These are phyloP conservation scores for Lutraria rhynchaena DNA, from an alignment of 1,140 invertebrate species.

Conservation along the genomic window DNA sequence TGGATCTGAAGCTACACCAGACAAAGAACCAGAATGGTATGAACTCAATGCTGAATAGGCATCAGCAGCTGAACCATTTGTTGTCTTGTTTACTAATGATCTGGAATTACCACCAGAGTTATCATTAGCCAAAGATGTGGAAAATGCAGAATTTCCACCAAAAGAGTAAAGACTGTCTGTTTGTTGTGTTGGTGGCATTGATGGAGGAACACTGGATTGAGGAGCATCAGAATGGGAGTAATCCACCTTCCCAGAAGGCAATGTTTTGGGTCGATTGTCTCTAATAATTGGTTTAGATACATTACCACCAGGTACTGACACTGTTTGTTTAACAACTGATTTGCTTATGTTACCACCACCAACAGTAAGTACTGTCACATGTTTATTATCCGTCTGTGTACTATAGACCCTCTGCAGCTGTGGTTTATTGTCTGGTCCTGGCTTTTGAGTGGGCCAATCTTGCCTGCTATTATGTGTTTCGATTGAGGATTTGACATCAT, in stretches of 20 bases:
- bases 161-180: conserved; percentile 11
- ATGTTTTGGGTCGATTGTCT: not conserved
- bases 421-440: not conserved
- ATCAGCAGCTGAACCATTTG: not conserved
- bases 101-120: conserved; percentile 5
- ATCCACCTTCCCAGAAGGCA: not conserved
- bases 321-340: conserved; percentile 7
- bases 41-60: conserved; percentile 3
- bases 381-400: conserved; percentile 7
- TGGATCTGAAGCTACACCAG: not conserved
- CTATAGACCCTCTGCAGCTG: not conserved
- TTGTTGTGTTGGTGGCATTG: not conserved
- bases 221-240: conserved; percentile 9
- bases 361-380: conserved; percentile 27
- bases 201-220: conserved; percentile 44
- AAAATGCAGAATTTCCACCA: conserved; percentile 1
- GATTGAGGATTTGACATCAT: not conserved
- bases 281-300: not conserved
- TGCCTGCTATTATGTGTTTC: not conserved
- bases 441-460: not conserved
- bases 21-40: not conserved
- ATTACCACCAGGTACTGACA: not conserved
- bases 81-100: no score
- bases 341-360: not conserved
- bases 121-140: conserved; percentile 18